Percentiles rank a stretch among this genome's conserved stretches.
phyloP scores from a whole-genome alignment of 2,888 invertebrate species.

The Tenthredo scrophulariae region DNA sequence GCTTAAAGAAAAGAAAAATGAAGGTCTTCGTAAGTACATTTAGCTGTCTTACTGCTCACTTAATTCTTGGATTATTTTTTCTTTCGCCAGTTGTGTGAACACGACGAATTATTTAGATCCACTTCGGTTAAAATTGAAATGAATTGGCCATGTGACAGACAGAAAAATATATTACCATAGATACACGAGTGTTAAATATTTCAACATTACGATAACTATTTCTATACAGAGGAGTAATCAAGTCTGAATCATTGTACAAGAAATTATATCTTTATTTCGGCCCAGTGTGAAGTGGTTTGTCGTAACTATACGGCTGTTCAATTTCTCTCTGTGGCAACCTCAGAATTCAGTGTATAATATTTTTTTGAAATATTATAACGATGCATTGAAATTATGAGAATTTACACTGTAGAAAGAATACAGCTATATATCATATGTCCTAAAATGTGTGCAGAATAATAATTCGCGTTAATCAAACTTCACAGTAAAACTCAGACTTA shows the following conservation, averaged over 20 bases:
- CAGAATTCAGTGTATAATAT: neutral
- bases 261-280: neutral
- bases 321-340: constrained; percentile 32
- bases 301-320: neutral
- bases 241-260: neutral
- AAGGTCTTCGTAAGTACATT: constrained; percentile 67
- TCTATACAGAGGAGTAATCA: neutral
- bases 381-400: neutral
- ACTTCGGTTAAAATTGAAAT: neutral
- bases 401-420: neutral
- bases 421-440: neutral
- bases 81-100: neutral
- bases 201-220: neutral
- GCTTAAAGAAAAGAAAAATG: constrained; percentile 67
- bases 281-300: neutral
- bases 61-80: neutral
- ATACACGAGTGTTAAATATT: neutral
- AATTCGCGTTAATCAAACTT: too few relatives aligned
- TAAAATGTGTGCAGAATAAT: neutral
- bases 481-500: neutral
- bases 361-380: neutral
- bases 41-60: neutral
- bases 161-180: neutral
- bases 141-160: neutral
- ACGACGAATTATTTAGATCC: neutral